Evolutionary conservation across 2,888 invertebrate species (phyloP), one percentile per base, ranked within the genome.

Genomic region (Tinea pellionella): DNA sequence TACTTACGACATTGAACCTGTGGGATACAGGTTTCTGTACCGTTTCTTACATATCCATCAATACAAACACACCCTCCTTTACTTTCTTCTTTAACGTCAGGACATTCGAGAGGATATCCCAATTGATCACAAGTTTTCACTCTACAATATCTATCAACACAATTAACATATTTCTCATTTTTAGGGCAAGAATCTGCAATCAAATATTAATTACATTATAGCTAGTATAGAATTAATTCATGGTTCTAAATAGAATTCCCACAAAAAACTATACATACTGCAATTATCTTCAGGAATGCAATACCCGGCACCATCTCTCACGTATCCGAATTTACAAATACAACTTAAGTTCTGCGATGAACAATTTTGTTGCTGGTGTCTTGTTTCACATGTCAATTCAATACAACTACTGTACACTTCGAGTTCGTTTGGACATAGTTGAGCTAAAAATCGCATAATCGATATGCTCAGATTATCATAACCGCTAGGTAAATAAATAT

Each of bases 1-100:
- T 59, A 41, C 59, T 59, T 59, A 65, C 64, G 59, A 59, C 65
- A 65, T 41, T 60, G 42, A 9, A 60, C 59, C 30, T 18, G 43
- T 7, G 42, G 47, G 18, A 63, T 47, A 37, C 63, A 63, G 1
- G n/a, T 32, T 2, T 57, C 59, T 11, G 51, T 32, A 47, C 11
- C 12, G 29, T 60, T 37, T 60, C 61, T 59, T 16, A 62, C 61
- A 13, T 41, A 41, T 8, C 61, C 60, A 15, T 59, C 41, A n/a
- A 11, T 43, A 18, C 59, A 59, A 6, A 59, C 42, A 24, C 59
- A 59, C 18, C 59, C 59, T 30, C 42, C 59, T 9, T 55, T 19
- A n/a, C 59, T 42, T 7, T 37, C 18, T 13, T 19, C 42, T 19
- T 16, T 15, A 11, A 59, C 37, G 2, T 59, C 42, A 2, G 59